A percentile compares a stretch with the other conserved stretches of the same genome.
These are phyloP conservation scores for Dysmachus trigonus DNA, from an alignment of 2,888 invertebrate genomes.

Conservation along the genomic window DNA sequence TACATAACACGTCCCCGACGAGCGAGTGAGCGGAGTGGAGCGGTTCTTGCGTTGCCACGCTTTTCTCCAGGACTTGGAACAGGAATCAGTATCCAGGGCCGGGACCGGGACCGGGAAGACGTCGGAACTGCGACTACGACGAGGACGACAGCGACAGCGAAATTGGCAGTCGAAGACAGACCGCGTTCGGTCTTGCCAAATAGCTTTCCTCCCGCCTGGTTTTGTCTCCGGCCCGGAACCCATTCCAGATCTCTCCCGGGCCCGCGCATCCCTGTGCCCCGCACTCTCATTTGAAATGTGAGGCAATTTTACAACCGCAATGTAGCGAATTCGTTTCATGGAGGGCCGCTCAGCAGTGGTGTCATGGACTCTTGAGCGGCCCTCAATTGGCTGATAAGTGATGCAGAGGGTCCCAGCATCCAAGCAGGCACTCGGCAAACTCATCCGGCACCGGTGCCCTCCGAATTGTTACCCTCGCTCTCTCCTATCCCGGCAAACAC, in stretches of 20 bases:
- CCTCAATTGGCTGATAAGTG: slow-evolving; percentile 26
- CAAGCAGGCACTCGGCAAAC: background rate
- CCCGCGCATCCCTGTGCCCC: background rate
- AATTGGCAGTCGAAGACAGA: slow-evolving; percentile 33
- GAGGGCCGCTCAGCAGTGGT: slow-evolving; percentile 12
- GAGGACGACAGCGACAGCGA: background rate
- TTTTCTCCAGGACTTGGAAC: background rate
- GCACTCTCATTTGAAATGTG: slow-evolving; percentile 13
- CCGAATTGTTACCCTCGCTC: background rate
- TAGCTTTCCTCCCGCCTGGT: slow-evolving; percentile 8
- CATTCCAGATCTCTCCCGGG: background rate
- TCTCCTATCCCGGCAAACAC: background rate
- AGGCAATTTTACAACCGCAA: slow-evolving; percentile 33
- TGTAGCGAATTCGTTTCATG: slow-evolving; percentile 22
- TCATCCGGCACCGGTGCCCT: background rate
- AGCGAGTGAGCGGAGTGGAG: too few species aligned
- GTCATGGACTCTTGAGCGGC: slow-evolving; percentile 18
- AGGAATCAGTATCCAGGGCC: background rate
- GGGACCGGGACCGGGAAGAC: background rate
- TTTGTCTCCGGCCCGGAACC: background rate
- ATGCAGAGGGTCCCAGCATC: background rate
- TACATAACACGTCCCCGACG: slow-evolving; percentile 1
- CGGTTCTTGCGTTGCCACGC: background rate
- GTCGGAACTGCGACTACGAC: background rate
- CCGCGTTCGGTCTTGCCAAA: slow-evolving; percentile 19